Evolutionary conservation across 2,797 vertebrate species (phyloP).

Genomic region (Melanotaenia nigrans): DNA sequence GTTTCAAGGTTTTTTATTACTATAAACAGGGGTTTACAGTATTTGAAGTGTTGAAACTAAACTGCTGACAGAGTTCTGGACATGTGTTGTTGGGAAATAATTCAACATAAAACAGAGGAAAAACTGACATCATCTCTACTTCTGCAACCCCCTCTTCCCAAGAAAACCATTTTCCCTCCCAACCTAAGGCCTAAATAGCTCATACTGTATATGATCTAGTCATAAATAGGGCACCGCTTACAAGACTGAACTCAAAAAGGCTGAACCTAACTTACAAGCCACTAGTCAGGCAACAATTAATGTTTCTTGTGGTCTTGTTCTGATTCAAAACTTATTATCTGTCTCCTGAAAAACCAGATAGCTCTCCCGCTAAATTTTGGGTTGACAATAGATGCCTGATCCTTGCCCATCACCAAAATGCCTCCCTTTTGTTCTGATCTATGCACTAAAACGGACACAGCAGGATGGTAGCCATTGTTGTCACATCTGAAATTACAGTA

Average conservation of each 20-base stretch:
- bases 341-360: background rate
- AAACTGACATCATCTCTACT: no score
- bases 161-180: no score
- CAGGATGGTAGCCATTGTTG: slow-evolving; percentile 23
- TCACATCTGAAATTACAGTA: slow-evolving; percentile 34
- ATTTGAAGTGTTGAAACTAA: no score
- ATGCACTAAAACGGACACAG: slow-evolving; percentile 24
- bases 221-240: no score
- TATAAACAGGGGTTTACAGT: no score
- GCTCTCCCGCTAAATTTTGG: slow-evolving; percentile 9
- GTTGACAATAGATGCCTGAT: slow-evolving; percentile 17
- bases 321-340: background rate
- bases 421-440: slow-evolving; percentile 1
- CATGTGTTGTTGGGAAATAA: no score
- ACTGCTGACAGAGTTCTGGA: no score
- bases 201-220: background rate
- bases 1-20: no score
- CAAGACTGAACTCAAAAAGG: no score
- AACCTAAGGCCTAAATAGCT: background rate
- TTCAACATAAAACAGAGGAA: no score
- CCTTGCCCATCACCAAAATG: background rate
- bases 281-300: background rate
- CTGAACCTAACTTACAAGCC: no score
- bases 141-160: no score
- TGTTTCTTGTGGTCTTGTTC: background rate